Conservation (phyloP, 1,140 invertebrate genomes). For the Chymomyza costata region DNA sequence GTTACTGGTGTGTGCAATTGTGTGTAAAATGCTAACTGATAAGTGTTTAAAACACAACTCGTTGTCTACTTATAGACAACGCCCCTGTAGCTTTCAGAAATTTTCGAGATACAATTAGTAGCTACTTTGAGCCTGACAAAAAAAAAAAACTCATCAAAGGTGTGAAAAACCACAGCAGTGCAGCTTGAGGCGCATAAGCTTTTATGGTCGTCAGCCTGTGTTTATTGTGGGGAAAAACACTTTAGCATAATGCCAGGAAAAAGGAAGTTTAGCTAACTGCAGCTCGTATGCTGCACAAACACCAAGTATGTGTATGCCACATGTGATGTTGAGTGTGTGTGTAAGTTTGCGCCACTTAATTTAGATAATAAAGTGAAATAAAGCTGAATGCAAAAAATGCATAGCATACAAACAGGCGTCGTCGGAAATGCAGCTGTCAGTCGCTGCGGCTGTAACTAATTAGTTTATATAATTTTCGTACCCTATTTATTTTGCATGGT, state of each 20-base stretch:
- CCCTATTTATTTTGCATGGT: constrained; percentile 66
- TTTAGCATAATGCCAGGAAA: constrained; percentile 38
- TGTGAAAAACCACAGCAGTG: constrained; percentile 1
- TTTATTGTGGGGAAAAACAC: background rate
- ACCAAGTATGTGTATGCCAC: background rate
- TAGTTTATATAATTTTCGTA: constrained; percentile 62
- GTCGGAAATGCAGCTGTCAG: constrained; percentile 51
- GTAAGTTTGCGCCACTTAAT: constrained; percentile 57
- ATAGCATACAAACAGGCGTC: constrained; percentile 32
- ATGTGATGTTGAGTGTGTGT: constrained; percentile 4
- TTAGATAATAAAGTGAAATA: constrained; percentile 48
- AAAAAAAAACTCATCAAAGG: background rate
- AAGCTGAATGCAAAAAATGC: too few relatives aligned
- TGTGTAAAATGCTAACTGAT: constrained; percentile 38
- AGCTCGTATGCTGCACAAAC: constrained; percentile 16
- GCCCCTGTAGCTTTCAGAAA: too few relatives aligned
- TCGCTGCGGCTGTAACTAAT: constrained; percentile 49
- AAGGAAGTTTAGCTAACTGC: constrained; percentile 57
- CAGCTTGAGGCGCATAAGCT: constrained; percentile 54
- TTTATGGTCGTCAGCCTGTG: constrained; percentile 2
- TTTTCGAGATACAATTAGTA: constrained; percentile 70
- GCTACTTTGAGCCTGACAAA: constrained; percentile 43
- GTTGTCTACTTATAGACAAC: constrained; percentile 35
- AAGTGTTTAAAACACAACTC: constrained; percentile 49
- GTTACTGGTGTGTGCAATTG: constrained; percentile 5